Base-by-base conservation (phyloP, 2,888 invertebrate species). In the Ditylenchus weischeri region DNA sequence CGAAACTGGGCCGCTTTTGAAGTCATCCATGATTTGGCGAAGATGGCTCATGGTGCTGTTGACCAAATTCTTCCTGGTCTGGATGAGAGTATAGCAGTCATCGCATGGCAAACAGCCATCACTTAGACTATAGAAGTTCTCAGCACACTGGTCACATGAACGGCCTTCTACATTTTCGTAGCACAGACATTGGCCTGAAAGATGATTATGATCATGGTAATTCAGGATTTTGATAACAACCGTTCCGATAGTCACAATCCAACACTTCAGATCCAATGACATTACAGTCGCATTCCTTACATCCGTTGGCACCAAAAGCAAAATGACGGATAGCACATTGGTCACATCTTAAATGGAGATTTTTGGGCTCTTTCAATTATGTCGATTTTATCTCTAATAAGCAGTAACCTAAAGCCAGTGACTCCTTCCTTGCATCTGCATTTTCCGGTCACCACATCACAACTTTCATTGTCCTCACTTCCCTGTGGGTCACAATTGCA, bases 111-210 rank as follows among this genome's bases (percentile, higher is more conserved):
- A 47, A 64, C 84, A 83, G 29, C 80, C 80, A 47, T 72, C 76
- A 35, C 70, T 68, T 62, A 81, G 90, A 36, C 93, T 88, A 83
- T 94, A 90, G 84, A 93, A 94, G 84, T 98, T 98, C 84, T 96
- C 95, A 85, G 92, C 91, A 84, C 96, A 98, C 50, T 92, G 89
- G 84, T 98, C 92, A 84, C 98, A 98, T 29, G 89, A 88, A 47
- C 90, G 86, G 0, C 96, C 96, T 84, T 93, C 95, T 0, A 98
- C 93, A 83, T 85, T 86, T 19, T 81, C 82, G 23, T 82, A 79
- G 79, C 87, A 87, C 6, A 83, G 80, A 85, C 98, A 82, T 84
- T 92, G 93, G 0, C 93, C 93, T 47, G 88, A 63, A 63, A 19
- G n/a, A 10, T 54, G 23, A 7, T 21, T 18, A 21, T 54, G 21